Percentiles rank a stretch among this genome's conserved stretches.
These are phyloP conservation scores for Zootoca vivipara DNA, from an alignment of 2,113 vertebrate species.

Conservation along the genomic window DNA sequence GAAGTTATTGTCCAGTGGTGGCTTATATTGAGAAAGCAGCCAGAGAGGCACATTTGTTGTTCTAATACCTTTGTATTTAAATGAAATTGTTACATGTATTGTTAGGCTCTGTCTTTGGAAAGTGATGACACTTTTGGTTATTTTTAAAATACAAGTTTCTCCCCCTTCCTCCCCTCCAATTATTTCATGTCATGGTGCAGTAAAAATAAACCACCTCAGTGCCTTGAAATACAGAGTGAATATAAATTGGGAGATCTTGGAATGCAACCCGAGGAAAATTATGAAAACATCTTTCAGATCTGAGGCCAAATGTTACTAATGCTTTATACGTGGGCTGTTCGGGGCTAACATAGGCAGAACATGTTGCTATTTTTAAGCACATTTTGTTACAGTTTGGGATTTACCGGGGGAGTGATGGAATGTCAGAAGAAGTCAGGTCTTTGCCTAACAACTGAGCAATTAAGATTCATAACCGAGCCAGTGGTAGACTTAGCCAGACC, in stretches of 20 bases:
- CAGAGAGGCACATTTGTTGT: not conserved
- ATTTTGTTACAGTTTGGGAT: conserved; percentile 12
- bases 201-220: not conserved
- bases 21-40: not conserved
- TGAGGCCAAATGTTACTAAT: not conserved
- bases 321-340: not conserved
- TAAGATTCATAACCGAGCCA: conserved; percentile 2
- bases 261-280: not conserved
- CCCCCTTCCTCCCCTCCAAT: no score
- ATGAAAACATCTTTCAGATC: not conserved
- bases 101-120: not conserved
- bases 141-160: not conserved
- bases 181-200: not conserved
- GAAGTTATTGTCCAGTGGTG: not conserved
- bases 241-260: not conserved
- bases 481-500: conserved; percentile 4
- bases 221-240: not conserved
- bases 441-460: conserved; percentile 5
- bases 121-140: not conserved
- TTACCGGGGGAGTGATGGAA: not conserved
- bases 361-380: not conserved
- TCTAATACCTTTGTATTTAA: not conserved
- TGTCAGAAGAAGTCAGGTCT: conserved; percentile 14
- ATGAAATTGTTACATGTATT: not conserved
- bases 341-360: not conserved